phyloP scores from a whole-genome alignment of 1,140 invertebrate genomes.

The Drosophila nasuta region DNA sequence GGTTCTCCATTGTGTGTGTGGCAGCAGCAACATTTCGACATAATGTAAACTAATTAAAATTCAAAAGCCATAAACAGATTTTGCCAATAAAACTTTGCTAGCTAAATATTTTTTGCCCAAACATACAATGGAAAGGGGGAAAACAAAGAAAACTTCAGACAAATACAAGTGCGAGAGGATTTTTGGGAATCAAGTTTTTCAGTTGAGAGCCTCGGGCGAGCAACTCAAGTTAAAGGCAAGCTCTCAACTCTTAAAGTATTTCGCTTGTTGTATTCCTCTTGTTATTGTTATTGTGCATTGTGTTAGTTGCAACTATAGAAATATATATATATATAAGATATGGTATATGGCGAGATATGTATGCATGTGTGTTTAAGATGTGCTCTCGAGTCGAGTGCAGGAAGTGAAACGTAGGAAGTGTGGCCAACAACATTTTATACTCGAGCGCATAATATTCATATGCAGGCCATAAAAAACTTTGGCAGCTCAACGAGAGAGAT shows the following conservation, averaged over 20 bases:
- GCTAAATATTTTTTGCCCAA: constrained; percentile 80
- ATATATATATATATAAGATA: constrained; percentile 49
- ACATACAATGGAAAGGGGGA: constrained; percentile 38
- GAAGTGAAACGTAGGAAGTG: constrained; percentile 82
- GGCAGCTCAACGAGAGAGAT: constrained; percentile 81
- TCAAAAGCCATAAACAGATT: constrained; percentile 85
- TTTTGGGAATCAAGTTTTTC: constrained; percentile 52
- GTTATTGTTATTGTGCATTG: constrained; percentile 64
- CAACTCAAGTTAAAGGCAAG: constrained; percentile 60
- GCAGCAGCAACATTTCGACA: constrained; percentile 75
- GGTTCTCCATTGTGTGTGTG: constrained; percentile 31
- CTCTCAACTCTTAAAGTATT: constrained; percentile 54
- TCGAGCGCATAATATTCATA: constrained; percentile 83
- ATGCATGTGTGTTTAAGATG: constrained; percentile 47
- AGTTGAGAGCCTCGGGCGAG: constrained; percentile 38
- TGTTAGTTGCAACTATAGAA: constrained; percentile 59
- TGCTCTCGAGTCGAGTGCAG: constrained; percentile 67
- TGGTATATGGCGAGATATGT: constrained; percentile 27
- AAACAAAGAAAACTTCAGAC: constrained; percentile 76
- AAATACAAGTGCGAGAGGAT: constrained; percentile 42
- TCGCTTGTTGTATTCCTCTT: constrained; percentile 38
- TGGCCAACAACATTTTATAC: constrained; percentile 83
- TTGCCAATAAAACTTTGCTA: constrained; percentile 85
- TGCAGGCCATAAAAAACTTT: constrained; percentile 82
- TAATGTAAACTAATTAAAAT: constrained; percentile 85